Evolutionary conservation across 1,140 invertebrate genomes (phyloP), one percentile per base, ranked within the genome.

Genomic region (Tribolium madens): DNA sequence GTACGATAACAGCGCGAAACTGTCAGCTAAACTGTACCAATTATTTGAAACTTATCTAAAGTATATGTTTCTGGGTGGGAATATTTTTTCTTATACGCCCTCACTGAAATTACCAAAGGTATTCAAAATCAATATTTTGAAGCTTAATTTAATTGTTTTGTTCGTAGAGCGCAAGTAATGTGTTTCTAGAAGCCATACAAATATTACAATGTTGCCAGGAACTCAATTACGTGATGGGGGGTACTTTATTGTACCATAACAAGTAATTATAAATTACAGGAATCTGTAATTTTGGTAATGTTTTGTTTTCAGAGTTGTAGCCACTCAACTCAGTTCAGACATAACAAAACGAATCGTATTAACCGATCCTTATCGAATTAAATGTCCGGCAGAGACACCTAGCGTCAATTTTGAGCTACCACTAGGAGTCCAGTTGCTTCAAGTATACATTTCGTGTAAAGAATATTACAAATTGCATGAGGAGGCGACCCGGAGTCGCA

Each of bases 11-110:
- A 88, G 87, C 76, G 89, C 89, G 31, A 90, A 91, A 81, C 88
- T 95, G 48, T 89, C 90, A 0, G 92, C 94, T 81, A 95, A 93
- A 83, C 87, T 96, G 15, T 93, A 93, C 85, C 91, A 92, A 83
- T 93, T 95, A 83, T 93, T 95, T 83, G 94, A 95, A 86, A 94
- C 93, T 13, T 95, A 95, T 86, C 87, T 95, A 57, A 94, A 94
- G 36, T 91, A 95, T 82, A 87, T 95, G 68, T 92, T 93, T 82
- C 92, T 91, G 75, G 92, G 91, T 70, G 91, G 92, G 13, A 92
- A 93, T 85, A 91, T 93, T 79, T 95, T 95, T 85, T 92, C 92
- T 57, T 90, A 93, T 81, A 91, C 94, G 78, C 92, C 93, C 47
- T 91, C 91, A 84, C 85, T 95, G 76, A 91, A 90, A 84, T 88